Evolutionary conservation across 37 sponge, comb jelly and placozoan species (phyloP), one percentile per base, ranked within the genome.

Genomic region (Oopsacas minuta): DNA sequence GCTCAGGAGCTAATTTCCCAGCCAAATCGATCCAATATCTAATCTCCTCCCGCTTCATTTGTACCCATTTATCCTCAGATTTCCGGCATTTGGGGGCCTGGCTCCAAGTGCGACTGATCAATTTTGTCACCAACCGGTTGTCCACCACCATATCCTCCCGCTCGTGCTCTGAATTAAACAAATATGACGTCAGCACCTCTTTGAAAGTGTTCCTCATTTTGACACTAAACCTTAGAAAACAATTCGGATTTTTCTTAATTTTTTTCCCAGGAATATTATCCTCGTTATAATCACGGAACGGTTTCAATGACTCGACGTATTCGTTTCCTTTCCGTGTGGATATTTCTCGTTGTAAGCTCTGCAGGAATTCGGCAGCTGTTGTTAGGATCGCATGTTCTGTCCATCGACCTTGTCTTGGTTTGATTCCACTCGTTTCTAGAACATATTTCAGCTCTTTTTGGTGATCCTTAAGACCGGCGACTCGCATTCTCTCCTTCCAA

Each of bases 201-300:
- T 61, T 61, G 75, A 61, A 61, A n/a, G 28, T 61, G 22, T 61
- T 61, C 28, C 75, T 25, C 75, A 61, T 61, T n/a, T 61, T 61
- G 28, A 61, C 75, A n/a, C 75, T 61, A 34, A 61, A 61, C 28
- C 75, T 61, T 61, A 61, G 30, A 34, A 61, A 61, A 61, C 75
- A 61, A 34, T 61, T 61, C 22, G 75, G 75, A 61, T 61, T 10
- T 34, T 61, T 61, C 22, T 61, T 61, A 10, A 12, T n/a, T 61
- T 61, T 61, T 12, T 34, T 61, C 1, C 22, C 75, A 3, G 20
- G 20, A 61, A 61, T 25, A 61, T 61, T 61, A 20, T 61, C 75
- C 28, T 61, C 75, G 75, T 61, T 61, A 61, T 61, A 61, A 12
- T 61, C 75, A 7, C 75, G 75, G 30, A 61, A 61, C 7, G 75